Evolutionary conservation across 2,113 vertebrate species (phyloP).

Genomic region (Lepus americanus): DNA sequence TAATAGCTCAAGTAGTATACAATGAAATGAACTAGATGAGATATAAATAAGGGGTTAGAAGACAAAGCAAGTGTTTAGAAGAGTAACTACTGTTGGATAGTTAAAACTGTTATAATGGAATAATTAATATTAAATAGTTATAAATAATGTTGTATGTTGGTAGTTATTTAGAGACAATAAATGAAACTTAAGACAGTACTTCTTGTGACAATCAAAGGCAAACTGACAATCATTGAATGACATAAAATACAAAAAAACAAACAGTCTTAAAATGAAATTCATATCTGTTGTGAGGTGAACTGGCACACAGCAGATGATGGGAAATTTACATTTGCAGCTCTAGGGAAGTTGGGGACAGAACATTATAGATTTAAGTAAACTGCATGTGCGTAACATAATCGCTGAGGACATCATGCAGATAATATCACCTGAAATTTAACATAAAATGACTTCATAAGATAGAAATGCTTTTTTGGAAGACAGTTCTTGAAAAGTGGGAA

Average conservation of each 20-base stretch:
- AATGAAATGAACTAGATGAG: neutral
- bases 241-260: neutral
- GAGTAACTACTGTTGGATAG: no score
- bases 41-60: neutral
- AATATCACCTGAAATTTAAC: neutral
- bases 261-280: neutral
- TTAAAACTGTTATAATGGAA: no score
- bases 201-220: neutral
- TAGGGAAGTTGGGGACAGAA: neutral
- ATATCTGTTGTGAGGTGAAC: neutral
- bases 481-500: conserved; percentile 22
- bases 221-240: neutral
- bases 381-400: neutral
- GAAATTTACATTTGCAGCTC: neutral
- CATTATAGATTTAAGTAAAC: neutral
- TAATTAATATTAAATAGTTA: no score
- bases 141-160: neutral
- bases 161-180: neutral
- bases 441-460: neutral
- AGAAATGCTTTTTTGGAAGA: neutral
- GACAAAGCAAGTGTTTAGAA: neutral
- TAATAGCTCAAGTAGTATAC: neutral
- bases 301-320: neutral
- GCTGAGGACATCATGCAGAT: neutral
- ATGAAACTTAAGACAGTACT: neutral